Evolutionary conservation across 2,797 vertebrate genomes (phyloP), one percentile per base, ranked within the genome.

Genomic region (Gymnothorax javanicus): DNA sequence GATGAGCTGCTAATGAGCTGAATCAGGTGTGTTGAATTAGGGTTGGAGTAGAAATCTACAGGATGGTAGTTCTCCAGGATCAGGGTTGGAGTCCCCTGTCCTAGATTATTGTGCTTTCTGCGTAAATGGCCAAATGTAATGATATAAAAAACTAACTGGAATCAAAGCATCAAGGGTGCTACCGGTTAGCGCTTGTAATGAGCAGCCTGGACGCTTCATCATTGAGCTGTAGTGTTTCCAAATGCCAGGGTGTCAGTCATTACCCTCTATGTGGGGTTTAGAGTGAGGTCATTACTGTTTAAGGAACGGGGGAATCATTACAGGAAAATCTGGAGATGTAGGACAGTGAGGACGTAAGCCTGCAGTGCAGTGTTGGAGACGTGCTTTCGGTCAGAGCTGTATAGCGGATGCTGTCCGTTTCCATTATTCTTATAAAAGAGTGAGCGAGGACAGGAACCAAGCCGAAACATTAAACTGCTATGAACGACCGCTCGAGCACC

Each of bases 211-310:
- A 9, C 9, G 69, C 69, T 73, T 75, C 27, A 50, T 12, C 6
- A 33, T 20, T 25, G 5, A 25, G 52, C 81, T 82, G 20, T 33
- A 52, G 75, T 50, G 17, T 15, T 52, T 52, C 7, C 57, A 73
- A n/a, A 20, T 73, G 86, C 56, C 33, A 57, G 62, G 9, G 15
- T 87, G 81, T 50, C 23, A 79, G 43, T 54, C 50, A 82, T 57
- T 87, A 64, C 7, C 23, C 84, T 71, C 84, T 9, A 71, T 33
- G 43, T 23, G 56, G 20, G 81, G 62, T 60, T 50, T n/a, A 27
- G 54, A 69, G 83, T 87, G 64, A 87, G 50, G 73, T 83, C 86
- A 87, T 57, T 27, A 79, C 9, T 8, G 27, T 60, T 20, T 73
- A 59, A 43, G 43, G 33, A 23, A 64, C 60, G 54, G 23, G n/a